Percentiles rank a stretch among this genome's conserved stretches.
Conservation (phyloP, 2,888 invertebrate genomes). For the Automeris io region DNA sequence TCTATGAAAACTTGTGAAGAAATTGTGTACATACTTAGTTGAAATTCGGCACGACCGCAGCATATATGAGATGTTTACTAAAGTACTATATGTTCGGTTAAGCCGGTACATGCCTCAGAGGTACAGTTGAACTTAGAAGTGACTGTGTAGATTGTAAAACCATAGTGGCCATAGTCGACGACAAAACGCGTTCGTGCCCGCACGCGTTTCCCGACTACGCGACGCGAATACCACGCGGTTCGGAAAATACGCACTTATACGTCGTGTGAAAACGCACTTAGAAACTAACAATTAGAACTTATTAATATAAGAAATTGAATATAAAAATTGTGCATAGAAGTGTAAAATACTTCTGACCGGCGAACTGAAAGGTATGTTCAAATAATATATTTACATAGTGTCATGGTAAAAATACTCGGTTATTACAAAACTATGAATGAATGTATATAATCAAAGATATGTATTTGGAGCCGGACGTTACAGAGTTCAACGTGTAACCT, state of each 20-base stretch:
- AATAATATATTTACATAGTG: conserved; percentile 24
- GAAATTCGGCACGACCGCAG: conserved; percentile 22
- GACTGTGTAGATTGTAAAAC: too few relatives aligned
- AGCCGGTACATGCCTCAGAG: conserved; percentile 27
- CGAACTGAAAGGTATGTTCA: conserved; percentile 46
- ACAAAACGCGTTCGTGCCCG: conserved; percentile 43
- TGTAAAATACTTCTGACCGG: conserved; percentile 46
- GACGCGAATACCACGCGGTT: conserved; percentile 42
- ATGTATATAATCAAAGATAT: conserved; percentile 9
- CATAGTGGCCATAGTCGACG: conserved; percentile 55
- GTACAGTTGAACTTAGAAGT: conserved; percentile 10
- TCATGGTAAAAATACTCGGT: conserved; percentile 10
- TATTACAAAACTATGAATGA: conserved; percentile 22
- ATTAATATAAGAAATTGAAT: background rate
- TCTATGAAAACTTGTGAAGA: conserved; percentile 10
- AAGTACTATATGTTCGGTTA: conserved; percentile 33
- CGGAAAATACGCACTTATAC: conserved; percentile 23
- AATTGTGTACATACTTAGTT: conserved; percentile 16
- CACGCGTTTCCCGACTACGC: conserved; percentile 42
- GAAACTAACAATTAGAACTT: conserved; percentile 14
- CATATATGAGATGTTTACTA: conserved; percentile 22
- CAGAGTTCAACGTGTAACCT: conserved; percentile 22
- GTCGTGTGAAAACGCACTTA: conserved; percentile 18
- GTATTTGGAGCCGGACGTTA: conserved; percentile 13
- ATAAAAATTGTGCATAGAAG: conserved; percentile 38